Evolutionary conservation across 2,113 vertebrate species (phyloP).

Genomic region (Cavia aperea): DNA sequence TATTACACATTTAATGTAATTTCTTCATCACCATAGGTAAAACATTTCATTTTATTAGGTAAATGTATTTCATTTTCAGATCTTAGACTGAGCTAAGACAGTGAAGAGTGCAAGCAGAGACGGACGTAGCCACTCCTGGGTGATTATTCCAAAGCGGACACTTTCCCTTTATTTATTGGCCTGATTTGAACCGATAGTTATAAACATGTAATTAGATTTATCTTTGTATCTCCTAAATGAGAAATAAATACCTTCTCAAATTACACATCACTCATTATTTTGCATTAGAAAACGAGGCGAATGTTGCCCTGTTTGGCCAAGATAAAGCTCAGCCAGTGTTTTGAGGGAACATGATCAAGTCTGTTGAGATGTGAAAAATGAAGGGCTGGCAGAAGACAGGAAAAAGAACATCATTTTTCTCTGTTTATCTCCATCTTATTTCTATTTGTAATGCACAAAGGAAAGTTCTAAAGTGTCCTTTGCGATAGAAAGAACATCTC

Average conservation of each 20-base stretch:
- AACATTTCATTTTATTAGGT: neutral
- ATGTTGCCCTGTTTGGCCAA: neutral
- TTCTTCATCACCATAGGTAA: neutral
- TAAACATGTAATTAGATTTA: neutral
- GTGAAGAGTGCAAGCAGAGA: neutral
- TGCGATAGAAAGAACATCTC: constrained; percentile 43
- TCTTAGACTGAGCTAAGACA: neutral
- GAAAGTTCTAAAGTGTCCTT: constrained; percentile 55
- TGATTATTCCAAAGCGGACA: neutral
- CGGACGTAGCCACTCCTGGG: neutral
- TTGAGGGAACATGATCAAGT: neutral
- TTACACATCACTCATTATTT: neutral
- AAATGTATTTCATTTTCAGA: neutral
- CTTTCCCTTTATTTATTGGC: constrained; percentile 1
- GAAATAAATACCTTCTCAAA: neutral
- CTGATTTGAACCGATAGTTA: constrained; percentile 19
- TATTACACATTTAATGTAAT: neutral
- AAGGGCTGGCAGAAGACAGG: neutral
- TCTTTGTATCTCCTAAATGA: neutral
- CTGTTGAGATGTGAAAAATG: neutral
- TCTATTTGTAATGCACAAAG: constrained; percentile 46
- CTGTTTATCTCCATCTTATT: constrained; percentile 40
- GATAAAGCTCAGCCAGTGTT: neutral
- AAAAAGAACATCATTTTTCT: neutral
- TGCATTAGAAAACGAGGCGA: neutral